phyloP scores from a whole-genome alignment of 2,888 invertebrate species.

The Meloe dianella region DNA sequence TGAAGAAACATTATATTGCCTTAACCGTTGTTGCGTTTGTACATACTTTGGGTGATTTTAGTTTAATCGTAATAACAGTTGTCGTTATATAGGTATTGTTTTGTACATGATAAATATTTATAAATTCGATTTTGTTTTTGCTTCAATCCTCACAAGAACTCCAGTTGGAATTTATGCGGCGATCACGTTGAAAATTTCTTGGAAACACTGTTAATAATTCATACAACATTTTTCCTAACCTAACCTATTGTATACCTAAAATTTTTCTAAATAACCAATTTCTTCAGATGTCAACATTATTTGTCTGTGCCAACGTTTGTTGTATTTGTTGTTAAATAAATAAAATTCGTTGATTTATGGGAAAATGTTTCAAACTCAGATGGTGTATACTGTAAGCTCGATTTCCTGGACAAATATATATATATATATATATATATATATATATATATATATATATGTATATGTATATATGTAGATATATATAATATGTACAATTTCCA shows the following conservation, averaged over 20 bases:
- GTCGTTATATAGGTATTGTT: too few species aligned
- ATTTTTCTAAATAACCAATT: background rate
- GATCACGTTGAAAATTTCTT: background rate
- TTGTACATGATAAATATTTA: too few species aligned
- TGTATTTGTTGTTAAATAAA: background rate
- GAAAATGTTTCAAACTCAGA: background rate
- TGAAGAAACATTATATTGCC: too few species aligned
- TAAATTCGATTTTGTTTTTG: too few species aligned
- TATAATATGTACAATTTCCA: background rate
- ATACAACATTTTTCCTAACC: too few species aligned
- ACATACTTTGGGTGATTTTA: background rate
- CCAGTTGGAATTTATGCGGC: background rate
- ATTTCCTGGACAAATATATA: background rate
- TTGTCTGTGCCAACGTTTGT: too few species aligned
- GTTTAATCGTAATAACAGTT: background rate
- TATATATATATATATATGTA: background rate
- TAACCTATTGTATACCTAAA: too few species aligned
- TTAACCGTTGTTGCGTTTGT: too few species aligned
- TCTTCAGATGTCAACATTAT: background rate
- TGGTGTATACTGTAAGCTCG: background rate
- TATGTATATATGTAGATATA: background rate
- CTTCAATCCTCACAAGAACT: background rate
- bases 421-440: background rate
- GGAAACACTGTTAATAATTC: background rate
- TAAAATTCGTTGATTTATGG: background rate